phyloP scores from a whole-genome alignment of 2,113 vertebrate species.

The Caranx ignobilis region DNA sequence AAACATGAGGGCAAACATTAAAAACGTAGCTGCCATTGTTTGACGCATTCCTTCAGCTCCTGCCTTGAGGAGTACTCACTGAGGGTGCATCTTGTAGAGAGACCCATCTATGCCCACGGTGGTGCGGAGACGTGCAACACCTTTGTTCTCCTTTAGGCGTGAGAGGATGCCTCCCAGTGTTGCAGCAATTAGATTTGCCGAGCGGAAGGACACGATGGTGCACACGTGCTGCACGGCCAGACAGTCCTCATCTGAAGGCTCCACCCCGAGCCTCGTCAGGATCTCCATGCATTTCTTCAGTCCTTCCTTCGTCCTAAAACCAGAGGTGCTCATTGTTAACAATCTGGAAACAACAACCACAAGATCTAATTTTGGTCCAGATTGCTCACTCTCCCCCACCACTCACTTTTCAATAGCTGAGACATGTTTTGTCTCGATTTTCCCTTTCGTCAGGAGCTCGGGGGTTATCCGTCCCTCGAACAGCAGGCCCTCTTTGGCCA shows the following conservation, averaged over 20 bases:
- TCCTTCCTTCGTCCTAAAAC: conserved; percentile 93
- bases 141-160: conserved; percentile 94
- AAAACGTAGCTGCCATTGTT: background rate
- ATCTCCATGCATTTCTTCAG: conserved; percentile 95
- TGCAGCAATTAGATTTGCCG: conserved; percentile 92
- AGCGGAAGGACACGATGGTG: conserved; percentile 96
- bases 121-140: conserved; percentile 90
- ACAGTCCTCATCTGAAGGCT: conserved; percentile 94
- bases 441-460: conserved; percentile 95
- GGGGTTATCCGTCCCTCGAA: conserved; percentile 97
- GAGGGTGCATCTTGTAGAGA: conserved; percentile 98
- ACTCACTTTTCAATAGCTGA: conserved; percentile 98
- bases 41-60: background rate
- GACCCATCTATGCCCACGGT: conserved; percentile 97
- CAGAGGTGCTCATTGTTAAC: background rate
- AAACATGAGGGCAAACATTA: background rate
- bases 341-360: too few species aligned
- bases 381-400: background rate
- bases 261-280: conserved; percentile 92
- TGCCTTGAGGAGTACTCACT: conserved; percentile 86
- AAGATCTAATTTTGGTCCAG: too few species aligned
- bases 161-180: conserved; percentile 90
- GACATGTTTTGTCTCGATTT: conserved; percentile 94
- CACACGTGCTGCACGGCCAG: conserved; percentile 96
- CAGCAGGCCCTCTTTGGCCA: conserved; percentile 96